Base-by-base conservation (phyloP, 1,140 invertebrate species). In the Himalopsyche phryganea region DNA sequence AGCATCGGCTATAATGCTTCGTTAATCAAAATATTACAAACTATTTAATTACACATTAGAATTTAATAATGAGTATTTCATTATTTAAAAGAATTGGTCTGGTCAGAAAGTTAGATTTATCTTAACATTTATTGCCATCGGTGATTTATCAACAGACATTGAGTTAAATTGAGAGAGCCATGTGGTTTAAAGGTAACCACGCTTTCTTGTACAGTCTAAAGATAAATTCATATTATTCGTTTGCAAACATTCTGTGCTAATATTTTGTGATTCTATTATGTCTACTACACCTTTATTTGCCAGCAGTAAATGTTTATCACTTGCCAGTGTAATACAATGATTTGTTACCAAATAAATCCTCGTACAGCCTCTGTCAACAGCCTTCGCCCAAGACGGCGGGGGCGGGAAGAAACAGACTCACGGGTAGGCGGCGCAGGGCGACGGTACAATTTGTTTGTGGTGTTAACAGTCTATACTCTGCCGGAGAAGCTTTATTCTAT, bases 281-380 rank as follows among this genome's bases (percentile, higher is more conserved):
- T 62, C 51, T 56, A 63, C 56, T 60, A 60, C 61, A 60, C 57
- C 61, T 60, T 59, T 63, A 53, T 63, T 63, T 63, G 61, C 61
- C 57, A 40, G 49, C 45, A 59, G 61, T 63, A 63, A 63, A 63
- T 63, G 61, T 63, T 63, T 59, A 63, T 63, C 61, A 49, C 51
- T 56, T 63, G 57, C 56, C 51, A 47, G 51, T 53, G 61, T 63
- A 60, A 63, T 60, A 63, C 61, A 63, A 63, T 63, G 61, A 63
- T 63, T 63, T 63, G 61, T 63, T 59, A 48, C 61, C 61, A 53
- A 63, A 63, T 63, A 63, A 63, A 63, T 63, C 61, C 61, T 59
- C 51, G 38, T 45, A 36, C 51, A 60, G 61, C 61, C 61, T 63
- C 49, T 63, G 61, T 52, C 57, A 63, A 63, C 52, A 63, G 48